Conservation (phyloP, 2,888 invertebrate genomes). For the Ceriagrion tenellum region DNA sequence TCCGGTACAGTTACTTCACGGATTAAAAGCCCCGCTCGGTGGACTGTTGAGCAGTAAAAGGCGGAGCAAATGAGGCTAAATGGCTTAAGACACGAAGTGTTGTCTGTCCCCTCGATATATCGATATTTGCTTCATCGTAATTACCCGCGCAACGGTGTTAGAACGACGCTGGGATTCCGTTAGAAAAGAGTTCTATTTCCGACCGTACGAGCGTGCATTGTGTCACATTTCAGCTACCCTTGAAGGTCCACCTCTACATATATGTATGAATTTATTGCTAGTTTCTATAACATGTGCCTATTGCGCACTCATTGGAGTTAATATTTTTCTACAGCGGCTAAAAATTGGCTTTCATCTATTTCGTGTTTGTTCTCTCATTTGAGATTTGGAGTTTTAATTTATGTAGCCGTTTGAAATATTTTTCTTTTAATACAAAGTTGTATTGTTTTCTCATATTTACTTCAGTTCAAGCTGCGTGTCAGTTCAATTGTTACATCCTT, state of each 20-base stretch:
- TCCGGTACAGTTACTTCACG: not conserved
- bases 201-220: not conserved
- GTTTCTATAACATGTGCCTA: too few relatives aligned
- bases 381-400: too few relatives aligned
- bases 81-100: not conserved
- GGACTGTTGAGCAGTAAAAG: not conserved
- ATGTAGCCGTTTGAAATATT: too few relatives aligned
- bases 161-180: not conserved
- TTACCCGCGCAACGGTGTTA: not conserved
- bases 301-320: too few relatives aligned
- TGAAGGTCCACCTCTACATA: not conserved
- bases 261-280: too few relatives aligned
- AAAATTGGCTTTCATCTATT: too few relatives aligned
- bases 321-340: too few relatives aligned
- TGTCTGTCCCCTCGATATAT: not conserved
- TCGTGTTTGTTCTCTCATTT: too few relatives aligned
- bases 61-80: not conserved
- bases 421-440: too few relatives aligned
- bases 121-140: not conserved
- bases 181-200: not conserved
- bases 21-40: not conserved
- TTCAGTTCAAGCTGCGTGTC: too few relatives aligned
- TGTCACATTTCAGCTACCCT: not conserved
- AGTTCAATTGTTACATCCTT: too few relatives aligned
- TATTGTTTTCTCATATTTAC: too few relatives aligned